phyloP scores from a whole-genome alignment of 2,797 vertebrate genomes.

The Paedocypris micromegethes region DNA sequence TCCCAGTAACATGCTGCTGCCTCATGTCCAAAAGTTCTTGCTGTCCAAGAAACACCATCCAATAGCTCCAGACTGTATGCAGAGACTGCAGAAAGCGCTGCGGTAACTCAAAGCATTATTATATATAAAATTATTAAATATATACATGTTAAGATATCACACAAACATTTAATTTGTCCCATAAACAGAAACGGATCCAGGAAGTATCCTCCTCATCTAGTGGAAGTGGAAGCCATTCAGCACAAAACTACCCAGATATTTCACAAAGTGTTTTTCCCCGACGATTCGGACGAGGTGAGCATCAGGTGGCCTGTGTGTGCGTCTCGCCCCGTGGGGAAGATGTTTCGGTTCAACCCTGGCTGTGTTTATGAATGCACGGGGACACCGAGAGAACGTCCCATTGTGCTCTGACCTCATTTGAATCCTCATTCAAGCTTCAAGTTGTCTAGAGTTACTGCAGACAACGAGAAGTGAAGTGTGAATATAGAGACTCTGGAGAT shows the following conservation, averaged over 20 bases:
- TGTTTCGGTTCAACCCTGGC: neutral
- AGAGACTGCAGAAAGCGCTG: slow-evolving; percentile 88
- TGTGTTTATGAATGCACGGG: slow-evolving; percentile 14
- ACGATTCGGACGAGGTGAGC: slow-evolving; percentile 90
- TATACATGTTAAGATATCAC: neutral
- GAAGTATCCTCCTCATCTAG: slow-evolving; percentile 93
- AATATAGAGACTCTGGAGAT: slow-evolving; percentile 11
- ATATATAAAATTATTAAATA: neutral
- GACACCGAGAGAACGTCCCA: neutral
- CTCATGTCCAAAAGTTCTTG: slow-evolving; percentile 90
- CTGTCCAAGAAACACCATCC: slow-evolving; percentile 88
- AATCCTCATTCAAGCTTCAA: slow-evolving; percentile 8
- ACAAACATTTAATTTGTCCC: neutral
- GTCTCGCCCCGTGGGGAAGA: neutral
- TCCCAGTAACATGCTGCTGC: slow-evolving; percentile 86
- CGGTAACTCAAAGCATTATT: slow-evolving; percentile 66
- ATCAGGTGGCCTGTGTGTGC: neutral
- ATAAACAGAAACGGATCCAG: slow-evolving; percentile 83
- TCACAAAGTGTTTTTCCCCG: slow-evolving; percentile 97
- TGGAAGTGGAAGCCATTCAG: slow-evolving; percentile 97
- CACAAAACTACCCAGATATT: slow-evolving; percentile 99
- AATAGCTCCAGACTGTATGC: slow-evolving; percentile 86
- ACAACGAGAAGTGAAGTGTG: slow-evolving; percentile 3
- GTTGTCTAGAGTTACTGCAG: slow-evolving; percentile 4
- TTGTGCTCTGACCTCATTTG: slow-evolving; percentile 25